Evolutionary conservation across 2,888 invertebrate genomes (phyloP), one percentile per base, ranked within the genome.

Genomic region (Athetis lepigone): DNA sequence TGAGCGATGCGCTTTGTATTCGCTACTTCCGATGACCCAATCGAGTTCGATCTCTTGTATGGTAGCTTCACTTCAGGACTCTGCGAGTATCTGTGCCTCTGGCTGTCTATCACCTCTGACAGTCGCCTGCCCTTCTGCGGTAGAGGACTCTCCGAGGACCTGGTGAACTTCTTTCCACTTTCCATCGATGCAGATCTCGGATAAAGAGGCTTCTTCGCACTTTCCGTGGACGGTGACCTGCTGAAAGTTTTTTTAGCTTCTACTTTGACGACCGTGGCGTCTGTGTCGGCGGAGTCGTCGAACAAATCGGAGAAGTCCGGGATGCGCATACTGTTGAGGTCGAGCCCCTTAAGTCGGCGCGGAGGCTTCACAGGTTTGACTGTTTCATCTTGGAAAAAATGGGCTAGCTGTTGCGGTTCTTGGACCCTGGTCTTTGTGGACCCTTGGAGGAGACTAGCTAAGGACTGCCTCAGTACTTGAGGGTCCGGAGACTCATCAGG

Each of bases 401-500:
- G 78, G 1, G 80, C 71, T 13, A 92, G 47, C 49, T 87, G 86
- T 2, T 80, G 54, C 1, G 82, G 76, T 55, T 86, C 83, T 23
- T 85, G 85, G 1, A 88, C 68, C 52, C 74, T 89, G 0, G 84
- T 84, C 43, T 85, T 90, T 2, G 86, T 74, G 8, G 81, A 79
- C 0, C 92, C 93, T 73, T 90, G 88, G 0, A 94, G 84, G 0
- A 93, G 79, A 36, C 89, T 88, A 0, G 88, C 85, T 27, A 94
- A 66, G 0, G 94, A 91, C 6, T 90, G 83, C 21, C 92, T 81
- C 0, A 92, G 68, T 11, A 88, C 67, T 23, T 69, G 71, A 0
- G 92, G 92, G 66, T 93, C 91, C 0, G 93, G 90, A 0, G 92
- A 84, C 36, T 93, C 92, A 0, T 92, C 92, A 0, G 91, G 89